phyloP scores from a whole-genome alignment of 1,140 invertebrate genomes.

The Parasteatoda tepidariorum region DNA sequence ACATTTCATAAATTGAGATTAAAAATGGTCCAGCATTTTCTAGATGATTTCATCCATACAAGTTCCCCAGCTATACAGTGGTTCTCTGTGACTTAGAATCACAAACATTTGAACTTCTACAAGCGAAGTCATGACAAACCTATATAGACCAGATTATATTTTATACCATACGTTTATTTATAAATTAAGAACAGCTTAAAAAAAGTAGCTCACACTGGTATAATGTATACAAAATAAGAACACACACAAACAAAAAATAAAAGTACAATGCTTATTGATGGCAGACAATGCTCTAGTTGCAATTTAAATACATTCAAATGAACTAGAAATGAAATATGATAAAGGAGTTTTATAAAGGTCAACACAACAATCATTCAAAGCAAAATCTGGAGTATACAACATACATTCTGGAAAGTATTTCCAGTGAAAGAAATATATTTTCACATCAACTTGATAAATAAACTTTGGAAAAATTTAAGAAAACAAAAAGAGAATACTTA shows the following conservation, averaged over 20 bases:
- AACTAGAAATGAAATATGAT: neutral
- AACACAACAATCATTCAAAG: no score
- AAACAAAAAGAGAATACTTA: neutral
- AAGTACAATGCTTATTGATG: neutral
- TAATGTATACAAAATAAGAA: neutral
- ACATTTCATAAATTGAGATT: slow-evolving; percentile 34
- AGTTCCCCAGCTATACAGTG: slow-evolving; percentile 31
- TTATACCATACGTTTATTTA: neutral
- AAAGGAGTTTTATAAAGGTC: no score
- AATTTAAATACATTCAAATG: neutral
- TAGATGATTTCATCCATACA: slow-evolving; percentile 42
- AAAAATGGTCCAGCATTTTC: slow-evolving; percentile 54
- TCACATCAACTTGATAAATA: neutral
- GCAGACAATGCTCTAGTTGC: neutral
- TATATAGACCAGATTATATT: neutral
- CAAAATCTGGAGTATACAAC: no score
- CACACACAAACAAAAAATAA: neutral
- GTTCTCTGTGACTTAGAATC: neutral
- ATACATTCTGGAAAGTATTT: no score
- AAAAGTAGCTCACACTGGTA: neutral
- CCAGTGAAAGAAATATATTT: no score
- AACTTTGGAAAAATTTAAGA: neutral
- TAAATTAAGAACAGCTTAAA: neutral
- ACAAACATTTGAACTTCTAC: neutral
- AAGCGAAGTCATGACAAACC: neutral